These are phyloP conservation scores for Pardalotus punctatus DNA, from an alignment of 2,113 vertebrate genomes.

Conservation along the genomic window DNA sequence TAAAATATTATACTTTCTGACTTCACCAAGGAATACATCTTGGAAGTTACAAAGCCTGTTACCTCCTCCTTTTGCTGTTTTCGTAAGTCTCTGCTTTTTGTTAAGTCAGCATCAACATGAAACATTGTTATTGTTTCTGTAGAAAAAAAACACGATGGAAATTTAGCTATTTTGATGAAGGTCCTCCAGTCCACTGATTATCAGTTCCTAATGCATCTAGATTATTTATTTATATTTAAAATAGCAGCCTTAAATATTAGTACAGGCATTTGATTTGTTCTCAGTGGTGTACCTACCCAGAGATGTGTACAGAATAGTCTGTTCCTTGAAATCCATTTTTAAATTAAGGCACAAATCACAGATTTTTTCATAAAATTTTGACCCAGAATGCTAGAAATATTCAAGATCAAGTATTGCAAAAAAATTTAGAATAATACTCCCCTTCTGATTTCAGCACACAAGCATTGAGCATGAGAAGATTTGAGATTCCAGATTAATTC, in stretches of 20 bases:
- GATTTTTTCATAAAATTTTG: not conserved
- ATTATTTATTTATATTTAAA: not conserved
- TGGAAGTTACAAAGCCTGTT: not conserved
- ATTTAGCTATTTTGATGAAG: not conserved
- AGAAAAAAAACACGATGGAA: fast-evolving
- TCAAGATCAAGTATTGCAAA: not conserved
- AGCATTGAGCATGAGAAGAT: not conserved
- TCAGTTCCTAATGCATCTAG: not conserved
- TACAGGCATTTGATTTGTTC: not conserved
- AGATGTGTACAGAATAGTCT: not conserved
- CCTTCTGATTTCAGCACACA: not conserved
- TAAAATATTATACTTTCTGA: not conserved
- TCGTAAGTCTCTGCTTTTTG: not conserved
- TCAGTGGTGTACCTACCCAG: not conserved
- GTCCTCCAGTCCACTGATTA: not conserved
- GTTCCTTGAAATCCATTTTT: not conserved
- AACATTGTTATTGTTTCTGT: not conserved
- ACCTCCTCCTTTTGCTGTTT: not conserved
- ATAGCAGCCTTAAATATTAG: not conserved
- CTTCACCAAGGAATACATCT: not conserved
- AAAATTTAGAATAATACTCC: not conserved
- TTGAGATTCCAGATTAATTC: not conserved
- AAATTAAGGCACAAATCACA: not conserved
- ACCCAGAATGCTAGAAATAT: not conserved
- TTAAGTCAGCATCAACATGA: not conserved